Conservation (phyloP, 2,888 invertebrate genomes). For the Agelastica alni region DNA sequence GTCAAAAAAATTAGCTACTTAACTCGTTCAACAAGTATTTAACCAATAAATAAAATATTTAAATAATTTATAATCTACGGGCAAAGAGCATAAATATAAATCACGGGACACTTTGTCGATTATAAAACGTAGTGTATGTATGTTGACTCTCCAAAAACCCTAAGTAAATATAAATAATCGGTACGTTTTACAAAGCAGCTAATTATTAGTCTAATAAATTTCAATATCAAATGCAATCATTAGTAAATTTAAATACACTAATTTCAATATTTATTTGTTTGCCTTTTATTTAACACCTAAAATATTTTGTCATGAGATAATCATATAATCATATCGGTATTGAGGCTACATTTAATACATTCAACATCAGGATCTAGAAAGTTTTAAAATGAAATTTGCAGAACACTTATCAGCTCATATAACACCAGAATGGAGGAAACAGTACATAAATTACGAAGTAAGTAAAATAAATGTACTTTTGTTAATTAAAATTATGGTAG, state of each 20-base stretch:
- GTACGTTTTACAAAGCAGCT: conserved; percentile 1
- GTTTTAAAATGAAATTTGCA: conserved; percentile 75
- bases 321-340: neutral
- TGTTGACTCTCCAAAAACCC: conserved; percentile 1
- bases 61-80: too few species aligned
- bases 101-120: conserved; percentile 8
- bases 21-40: too few species aligned
- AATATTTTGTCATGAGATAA: conserved; percentile 6
- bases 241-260: neutral
- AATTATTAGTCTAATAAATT: conserved; percentile 11
- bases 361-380: neutral
- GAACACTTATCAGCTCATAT: conserved; percentile 87
- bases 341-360: neutral
- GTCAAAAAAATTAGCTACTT: too few species aligned
- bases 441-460: conserved; percentile 78
- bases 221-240: conserved; percentile 6
- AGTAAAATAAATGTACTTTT: too few species aligned
- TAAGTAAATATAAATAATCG: conserved; percentile 10
- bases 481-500: too few species aligned
- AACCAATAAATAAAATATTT: too few species aligned
- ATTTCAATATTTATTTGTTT: conserved; percentile 8
- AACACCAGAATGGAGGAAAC: conserved; percentile 92
- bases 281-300: conserved; percentile 11
- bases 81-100: conserved; percentile 6
- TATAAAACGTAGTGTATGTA: neutral